Percentiles rank a stretch among this genome's conserved stretches.
Evolutionary conservation across 2,113 vertebrate genomes (phyloP).

Genomic region (Hirundichthys speculiger): DNA sequence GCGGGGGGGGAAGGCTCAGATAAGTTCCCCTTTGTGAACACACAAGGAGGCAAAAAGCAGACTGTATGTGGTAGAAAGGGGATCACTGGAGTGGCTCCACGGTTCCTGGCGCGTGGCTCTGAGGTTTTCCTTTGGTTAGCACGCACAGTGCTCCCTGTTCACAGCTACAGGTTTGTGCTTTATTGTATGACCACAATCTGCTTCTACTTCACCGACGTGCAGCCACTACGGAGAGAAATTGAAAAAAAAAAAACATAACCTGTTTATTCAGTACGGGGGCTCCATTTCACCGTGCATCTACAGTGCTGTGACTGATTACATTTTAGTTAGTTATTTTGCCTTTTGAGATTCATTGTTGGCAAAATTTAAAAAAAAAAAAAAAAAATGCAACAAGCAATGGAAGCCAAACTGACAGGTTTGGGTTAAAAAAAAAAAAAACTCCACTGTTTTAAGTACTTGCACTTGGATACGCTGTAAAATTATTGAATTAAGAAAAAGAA

Average conservation of each 20-base stretch:
- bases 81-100: slow-evolving; percentile 86
- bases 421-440: no score
- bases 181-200: slow-evolving; percentile 32
- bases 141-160: slow-evolving; percentile 42
- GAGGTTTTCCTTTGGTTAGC: slow-evolving; percentile 56
- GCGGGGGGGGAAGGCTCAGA: slow-evolving; percentile 63
- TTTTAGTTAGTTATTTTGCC: neutral
- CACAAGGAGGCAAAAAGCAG: slow-evolving; percentile 89
- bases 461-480: neutral
- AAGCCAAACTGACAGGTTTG: no score
- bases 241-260: slow-evolving; percentile 2
- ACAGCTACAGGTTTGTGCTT: slow-evolving; percentile 27
- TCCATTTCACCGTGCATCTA: neutral
- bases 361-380: no score
- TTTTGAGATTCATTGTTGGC: neutral
- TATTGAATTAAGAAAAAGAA: neutral
- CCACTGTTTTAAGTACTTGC: no score
- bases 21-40: slow-evolving; percentile 93
- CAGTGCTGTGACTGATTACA: neutral
- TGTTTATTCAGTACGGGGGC: neutral
- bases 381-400: no score
- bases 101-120: slow-evolving; percentile 75
- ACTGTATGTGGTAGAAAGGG: slow-evolving; percentile 84
- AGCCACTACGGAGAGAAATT: slow-evolving; percentile 2
- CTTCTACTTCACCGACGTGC: slow-evolving; percentile 12